Evolutionary conservation across 2,888 invertebrate species (phyloP).

Genomic region (Incurvaria masculella): DNA sequence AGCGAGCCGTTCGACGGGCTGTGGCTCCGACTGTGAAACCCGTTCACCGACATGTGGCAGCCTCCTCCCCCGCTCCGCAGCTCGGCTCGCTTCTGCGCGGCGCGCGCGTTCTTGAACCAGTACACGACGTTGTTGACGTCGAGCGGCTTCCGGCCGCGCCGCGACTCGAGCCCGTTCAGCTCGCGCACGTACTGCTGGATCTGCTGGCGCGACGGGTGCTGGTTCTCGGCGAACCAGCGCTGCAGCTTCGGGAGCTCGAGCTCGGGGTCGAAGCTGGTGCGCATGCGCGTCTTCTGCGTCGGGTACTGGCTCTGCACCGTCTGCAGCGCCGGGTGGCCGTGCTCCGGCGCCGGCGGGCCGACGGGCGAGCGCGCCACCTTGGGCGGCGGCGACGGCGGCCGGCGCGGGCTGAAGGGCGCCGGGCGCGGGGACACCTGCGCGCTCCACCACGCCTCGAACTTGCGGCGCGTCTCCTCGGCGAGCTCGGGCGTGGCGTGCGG

Average conservation of each 20-base stretch:
- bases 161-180: constrained; percentile 87
- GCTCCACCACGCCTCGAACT: constrained; percentile 91
- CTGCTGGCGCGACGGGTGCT: constrained; percentile 95
- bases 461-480: constrained; percentile 78
- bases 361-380: constrained; percentile 50
- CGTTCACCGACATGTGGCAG: constrained; percentile 61
- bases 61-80: constrained; percentile 61
- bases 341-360: constrained; percentile 46
- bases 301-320: constrained; percentile 73
- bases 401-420: constrained; percentile 47
- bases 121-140: constrained; percentile 96
- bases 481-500: constrained; percentile 67
- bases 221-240: constrained; percentile 96
- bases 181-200: constrained; percentile 95
- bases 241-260: constrained; percentile 94
- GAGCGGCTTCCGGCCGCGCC: constrained; percentile 88
- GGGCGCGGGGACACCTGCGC: constrained; percentile 66
- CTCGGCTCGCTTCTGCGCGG: constrained; percentile 91
- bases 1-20: constrained; percentile 63
- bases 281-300: constrained; percentile 89
- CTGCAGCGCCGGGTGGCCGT: constrained; percentile 71
- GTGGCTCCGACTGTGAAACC: constrained; percentile 62
- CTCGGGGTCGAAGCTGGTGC: constrained; percentile 96
- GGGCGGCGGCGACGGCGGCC: constrained; percentile 48
- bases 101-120: constrained; percentile 97